These are phyloP conservation scores for Drosophila nigritarsus DNA, from an alignment of 2,888 invertebrate genomes.

Conservation along the genomic window DNA sequence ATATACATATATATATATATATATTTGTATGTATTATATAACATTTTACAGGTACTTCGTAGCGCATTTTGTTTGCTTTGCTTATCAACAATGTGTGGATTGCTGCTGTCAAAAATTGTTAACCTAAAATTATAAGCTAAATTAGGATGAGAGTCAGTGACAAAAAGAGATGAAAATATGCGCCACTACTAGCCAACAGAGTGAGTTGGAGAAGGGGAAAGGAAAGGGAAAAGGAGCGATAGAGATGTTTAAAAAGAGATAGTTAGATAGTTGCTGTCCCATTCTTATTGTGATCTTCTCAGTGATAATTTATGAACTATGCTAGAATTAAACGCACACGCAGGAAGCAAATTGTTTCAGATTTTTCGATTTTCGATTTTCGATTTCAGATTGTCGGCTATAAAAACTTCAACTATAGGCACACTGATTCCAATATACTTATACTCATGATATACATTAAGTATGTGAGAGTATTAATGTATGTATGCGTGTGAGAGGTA, in stretches of 20 bases:
- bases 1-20: background rate
- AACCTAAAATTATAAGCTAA: constrained; percentile 66
- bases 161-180: constrained; percentile 44
- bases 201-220: constrained; percentile 3
- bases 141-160: constrained; percentile 10
- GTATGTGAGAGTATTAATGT: constrained; percentile 7
- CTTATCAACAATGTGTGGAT: constrained; percentile 42
- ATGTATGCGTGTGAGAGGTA: constrained; percentile 39
- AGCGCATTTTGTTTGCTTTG: constrained; percentile 71
- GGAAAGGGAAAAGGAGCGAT: background rate
- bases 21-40: constrained; percentile 34
- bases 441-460: constrained; percentile 12
- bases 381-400: background rate
- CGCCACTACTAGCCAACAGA: constrained; percentile 52
- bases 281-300: background rate
- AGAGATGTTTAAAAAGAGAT: background rate
- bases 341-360: background rate
- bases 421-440: constrained; percentile 6
- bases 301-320: constrained; percentile 1
- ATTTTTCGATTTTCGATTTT: background rate
- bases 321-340: constrained; percentile 15
- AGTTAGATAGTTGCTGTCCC: background rate
- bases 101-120: constrained; percentile 31
- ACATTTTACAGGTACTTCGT: constrained; percentile 80
- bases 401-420: constrained; percentile 35